Conservation (phyloP, 2,113 vertebrate genomes). For the Rhegmatorhina hoffmannsi region DNA sequence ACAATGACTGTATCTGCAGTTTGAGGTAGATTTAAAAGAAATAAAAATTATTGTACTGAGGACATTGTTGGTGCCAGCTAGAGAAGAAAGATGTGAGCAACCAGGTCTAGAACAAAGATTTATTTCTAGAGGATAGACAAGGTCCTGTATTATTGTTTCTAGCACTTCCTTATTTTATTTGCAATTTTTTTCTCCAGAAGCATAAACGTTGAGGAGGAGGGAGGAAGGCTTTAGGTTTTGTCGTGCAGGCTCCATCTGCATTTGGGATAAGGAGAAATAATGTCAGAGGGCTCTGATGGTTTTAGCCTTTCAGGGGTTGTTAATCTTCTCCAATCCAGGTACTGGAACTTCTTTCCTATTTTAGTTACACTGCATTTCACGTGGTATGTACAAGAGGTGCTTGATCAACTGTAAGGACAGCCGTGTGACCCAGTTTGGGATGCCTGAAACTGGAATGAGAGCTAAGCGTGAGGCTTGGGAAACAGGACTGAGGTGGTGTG, state of each 20-base stretch:
- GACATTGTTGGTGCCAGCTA: not conserved
- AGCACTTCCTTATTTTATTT: not conserved
- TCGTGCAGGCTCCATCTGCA: not conserved
- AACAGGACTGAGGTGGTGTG: not conserved
- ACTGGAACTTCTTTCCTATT: not conserved
- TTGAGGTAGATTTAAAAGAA: not conserved
- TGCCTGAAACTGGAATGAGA: not conserved
- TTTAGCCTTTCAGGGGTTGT: not conserved
- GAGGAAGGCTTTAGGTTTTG: not conserved
- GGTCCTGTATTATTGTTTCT: not conserved
- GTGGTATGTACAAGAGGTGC: not conserved
- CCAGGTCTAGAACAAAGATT: not conserved
- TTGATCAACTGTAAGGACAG: not conserved
- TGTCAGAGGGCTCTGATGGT: not conserved
- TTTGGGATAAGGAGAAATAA: not conserved
- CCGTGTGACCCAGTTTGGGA: rapidly evolving
- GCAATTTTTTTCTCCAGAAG: not conserved
- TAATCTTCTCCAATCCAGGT: not conserved
- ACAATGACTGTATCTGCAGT: not conserved
- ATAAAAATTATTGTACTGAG: not conserved
- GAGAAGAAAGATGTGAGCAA: not conserved
- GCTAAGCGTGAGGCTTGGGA: not conserved
- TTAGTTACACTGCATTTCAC: not conserved
- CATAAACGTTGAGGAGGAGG: not conserved
- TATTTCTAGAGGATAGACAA: not conserved